A percentile compares a stretch with the other conserved stretches of the same genome.
phyloP scores from a whole-genome alignment of 2,888 invertebrate species.

The Aphidoletes aphidimyza region DNA sequence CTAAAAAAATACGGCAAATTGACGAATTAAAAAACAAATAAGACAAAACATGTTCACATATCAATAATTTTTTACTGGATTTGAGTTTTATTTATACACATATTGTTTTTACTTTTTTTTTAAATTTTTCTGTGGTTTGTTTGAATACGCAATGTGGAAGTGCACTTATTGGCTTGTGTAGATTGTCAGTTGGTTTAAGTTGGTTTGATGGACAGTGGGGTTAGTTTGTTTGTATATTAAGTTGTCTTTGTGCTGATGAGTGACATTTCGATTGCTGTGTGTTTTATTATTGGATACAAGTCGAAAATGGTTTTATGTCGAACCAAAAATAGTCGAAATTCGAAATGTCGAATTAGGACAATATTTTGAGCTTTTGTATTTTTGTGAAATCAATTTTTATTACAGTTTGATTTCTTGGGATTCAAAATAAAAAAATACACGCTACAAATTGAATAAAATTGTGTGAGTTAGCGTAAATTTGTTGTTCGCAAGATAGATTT shows the following conservation, averaged over 20 bases:
- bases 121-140: neutral
- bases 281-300: no score
- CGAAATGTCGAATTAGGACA: neutral
- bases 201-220: neutral
- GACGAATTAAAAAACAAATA: no score
- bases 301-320: neutral
- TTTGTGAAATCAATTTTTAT: no score
- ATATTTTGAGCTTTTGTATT: neutral
- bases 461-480: constrained; percentile 19
- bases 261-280: neutral
- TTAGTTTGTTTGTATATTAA: neutral
- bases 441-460: constrained; percentile 24
- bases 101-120: no score
- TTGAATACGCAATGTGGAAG: no score
- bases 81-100: no score
- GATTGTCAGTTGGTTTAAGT: neutral
- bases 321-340: neutral
- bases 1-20: no score
- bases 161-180: no score
- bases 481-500: neutral
- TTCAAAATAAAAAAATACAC: neutral
- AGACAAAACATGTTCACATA: no score
- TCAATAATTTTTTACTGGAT: no score
- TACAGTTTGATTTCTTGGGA: neutral
- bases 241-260: neutral